These are phyloP conservation scores for Drosophila pandora DNA, from an alignment of 1,140 invertebrate genomes.

Conservation along the genomic window DNA sequence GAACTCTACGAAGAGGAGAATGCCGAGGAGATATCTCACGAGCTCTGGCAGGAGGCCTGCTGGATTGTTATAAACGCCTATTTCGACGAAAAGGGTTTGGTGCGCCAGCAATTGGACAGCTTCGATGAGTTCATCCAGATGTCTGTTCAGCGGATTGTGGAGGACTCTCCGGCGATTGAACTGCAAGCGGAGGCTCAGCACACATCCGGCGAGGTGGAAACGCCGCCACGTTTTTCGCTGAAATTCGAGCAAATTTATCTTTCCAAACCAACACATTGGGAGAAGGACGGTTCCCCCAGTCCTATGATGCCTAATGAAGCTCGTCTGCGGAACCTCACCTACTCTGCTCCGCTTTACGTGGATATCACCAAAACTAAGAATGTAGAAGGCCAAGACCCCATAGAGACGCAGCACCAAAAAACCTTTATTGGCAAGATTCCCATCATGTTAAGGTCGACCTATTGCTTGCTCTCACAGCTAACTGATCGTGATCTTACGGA, in stretches of 20 bases:
- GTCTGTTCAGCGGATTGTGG: conserved; percentile 99
- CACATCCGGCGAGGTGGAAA: conserved; percentile 95
- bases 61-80: conserved; percentile 99
- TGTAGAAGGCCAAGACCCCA: conserved; percentile 94
- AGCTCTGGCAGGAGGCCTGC: conserved; percentile 99
- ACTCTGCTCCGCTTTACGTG: conserved; percentile 98
- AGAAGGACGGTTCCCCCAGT: conserved; percentile 98
- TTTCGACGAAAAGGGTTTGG: conserved; percentile 99
- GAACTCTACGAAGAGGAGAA: conserved; percentile 80
- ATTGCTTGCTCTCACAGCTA: conserved; percentile 96
- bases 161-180: conserved; percentile 98
- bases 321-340: conserved; percentile 93
- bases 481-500: conserved; percentile 99
- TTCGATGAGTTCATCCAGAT: conserved; percentile 99
- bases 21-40: conserved; percentile 94
- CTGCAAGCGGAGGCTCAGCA: conserved; percentile 99
- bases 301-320: conserved; percentile 99
- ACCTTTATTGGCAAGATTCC: conserved; percentile 99
- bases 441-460: conserved; percentile 99
- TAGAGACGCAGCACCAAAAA: conserved; percentile 97
- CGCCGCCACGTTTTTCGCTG: conserved; percentile 94
- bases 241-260: conserved; percentile 99
- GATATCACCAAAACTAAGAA: conserved; percentile 98
- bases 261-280: conserved; percentile 99
- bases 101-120: conserved; percentile 99